A percentile compares a stretch with the other conserved stretches of the same genome.
Evolutionary conservation across 2,888 invertebrate species (phyloP).

Genomic region (Noctua comes): DNA sequence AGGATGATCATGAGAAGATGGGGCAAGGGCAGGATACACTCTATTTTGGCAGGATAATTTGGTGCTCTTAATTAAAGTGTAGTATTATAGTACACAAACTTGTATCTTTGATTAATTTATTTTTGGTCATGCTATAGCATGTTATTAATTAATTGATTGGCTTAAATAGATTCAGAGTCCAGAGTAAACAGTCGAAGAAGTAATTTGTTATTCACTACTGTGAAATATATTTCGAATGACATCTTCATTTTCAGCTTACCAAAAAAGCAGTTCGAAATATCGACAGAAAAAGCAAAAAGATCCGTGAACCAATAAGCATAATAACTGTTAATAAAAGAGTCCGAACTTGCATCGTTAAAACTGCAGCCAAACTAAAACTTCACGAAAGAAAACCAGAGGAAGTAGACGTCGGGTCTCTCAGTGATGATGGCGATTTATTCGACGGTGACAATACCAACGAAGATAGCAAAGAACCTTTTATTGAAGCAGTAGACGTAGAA

Average conservation of each 20-base stretch:
- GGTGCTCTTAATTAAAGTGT: neutral
- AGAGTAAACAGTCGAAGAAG: neutral
- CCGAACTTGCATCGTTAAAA: slow-evolving; percentile 68
- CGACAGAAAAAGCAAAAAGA: slow-evolving; percentile 69
- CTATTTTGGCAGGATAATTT: neutral
- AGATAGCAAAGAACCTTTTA: slow-evolving; percentile 40
- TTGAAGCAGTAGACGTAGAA: slow-evolving; percentile 51
- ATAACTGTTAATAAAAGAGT: slow-evolving; percentile 68
- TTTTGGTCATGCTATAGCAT: neutral
- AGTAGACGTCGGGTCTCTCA: slow-evolving; percentile 54
- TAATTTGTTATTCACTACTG: neutral
- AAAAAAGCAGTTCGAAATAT: slow-evolving; percentile 74
- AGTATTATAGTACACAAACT: neutral
- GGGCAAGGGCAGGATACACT: neutral
- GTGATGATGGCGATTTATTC: slow-evolving; percentile 51
- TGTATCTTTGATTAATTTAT: neutral
- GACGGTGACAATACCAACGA: slow-evolving; percentile 42
- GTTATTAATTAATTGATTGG: neutral
- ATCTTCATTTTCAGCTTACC: slow-evolving; percentile 63
- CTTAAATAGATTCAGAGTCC: neutral
- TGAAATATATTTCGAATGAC: neutral
- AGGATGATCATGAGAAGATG: neutral
- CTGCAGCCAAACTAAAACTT: slow-evolving; percentile 41
- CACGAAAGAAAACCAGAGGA: slow-evolving; percentile 40
- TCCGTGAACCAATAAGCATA: slow-evolving; percentile 71